These are phyloP conservation scores for Entomobrya proxima DNA, from an alignment of 2,888 invertebrate species.

Conservation along the genomic window DNA sequence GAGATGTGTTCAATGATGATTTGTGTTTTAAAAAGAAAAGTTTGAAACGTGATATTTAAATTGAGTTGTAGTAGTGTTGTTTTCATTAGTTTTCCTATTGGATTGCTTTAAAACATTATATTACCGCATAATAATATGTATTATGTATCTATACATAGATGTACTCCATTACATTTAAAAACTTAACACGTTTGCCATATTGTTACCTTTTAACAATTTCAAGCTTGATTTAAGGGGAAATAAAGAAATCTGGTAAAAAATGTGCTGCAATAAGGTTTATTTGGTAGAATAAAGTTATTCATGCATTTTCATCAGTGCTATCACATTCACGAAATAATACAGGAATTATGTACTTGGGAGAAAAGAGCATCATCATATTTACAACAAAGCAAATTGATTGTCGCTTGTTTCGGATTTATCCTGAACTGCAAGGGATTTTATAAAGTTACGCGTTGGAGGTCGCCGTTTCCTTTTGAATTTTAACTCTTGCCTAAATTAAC, in stretches of 20 bases:
- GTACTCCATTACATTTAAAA: not conserved
- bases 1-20: not conserved
- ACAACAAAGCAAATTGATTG: too few species aligned
- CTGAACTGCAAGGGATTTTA: slow-evolving; percentile 81
- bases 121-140: too few species aligned
- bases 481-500: slow-evolving; percentile 82
- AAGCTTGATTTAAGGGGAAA: not conserved
- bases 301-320: too few species aligned
- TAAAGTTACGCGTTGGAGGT: slow-evolving; percentile 86
- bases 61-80: not conserved
- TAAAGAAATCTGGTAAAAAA: not conserved
- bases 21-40: slow-evolving; percentile 1
- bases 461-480: slow-evolving; percentile 86
- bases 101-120: slow-evolving; percentile 2
- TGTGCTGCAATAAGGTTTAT: not conserved
- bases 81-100: not conserved
- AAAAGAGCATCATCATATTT: too few species aligned
- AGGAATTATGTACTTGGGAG: too few species aligned
- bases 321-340: too few species aligned
- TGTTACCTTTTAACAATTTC: not conserved
- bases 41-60: not conserved
- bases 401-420: slow-evolving; percentile 73
- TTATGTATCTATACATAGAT: too few species aligned
- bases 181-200: not conserved
- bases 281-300: too few species aligned